These are phyloP conservation scores for Chitala chitala DNA, from an alignment of 2,113 vertebrate species.

Conservation along the genomic window DNA sequence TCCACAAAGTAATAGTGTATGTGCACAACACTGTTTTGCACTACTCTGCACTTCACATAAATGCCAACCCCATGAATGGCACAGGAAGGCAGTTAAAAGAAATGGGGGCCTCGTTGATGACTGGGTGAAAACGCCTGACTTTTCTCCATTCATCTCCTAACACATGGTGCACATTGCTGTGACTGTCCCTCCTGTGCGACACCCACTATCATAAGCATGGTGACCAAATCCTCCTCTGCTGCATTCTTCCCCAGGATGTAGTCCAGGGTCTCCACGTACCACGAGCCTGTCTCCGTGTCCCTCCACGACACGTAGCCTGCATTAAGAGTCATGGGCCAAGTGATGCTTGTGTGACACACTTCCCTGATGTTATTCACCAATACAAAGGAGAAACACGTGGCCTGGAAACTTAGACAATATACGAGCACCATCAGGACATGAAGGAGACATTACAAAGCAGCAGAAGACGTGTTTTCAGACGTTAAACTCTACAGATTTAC, in stretches of 20 bases:
- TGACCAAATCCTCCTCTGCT: constrained; percentile 61
- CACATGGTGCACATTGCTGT: no score
- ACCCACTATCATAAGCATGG: constrained; percentile 75
- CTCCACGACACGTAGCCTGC: constrained; percentile 91
- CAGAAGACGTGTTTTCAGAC: neutral
- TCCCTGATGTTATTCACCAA: no score
- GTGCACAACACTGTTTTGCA: no score
- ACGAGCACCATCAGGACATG: neutral
- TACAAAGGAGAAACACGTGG: neutral
- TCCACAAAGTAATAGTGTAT: no score
- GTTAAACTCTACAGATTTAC: no score
- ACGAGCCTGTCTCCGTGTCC: constrained; percentile 66
- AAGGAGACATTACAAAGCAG: neutral
- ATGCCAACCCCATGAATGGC: no score
- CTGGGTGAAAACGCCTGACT: no score
- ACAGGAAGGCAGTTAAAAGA: no score
- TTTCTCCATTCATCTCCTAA: no score
- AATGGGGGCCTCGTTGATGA: no score
- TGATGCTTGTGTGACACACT: no score
- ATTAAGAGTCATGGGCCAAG: neutral
- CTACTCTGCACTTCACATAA: no score
- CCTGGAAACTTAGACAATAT: neutral
- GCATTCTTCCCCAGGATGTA: constrained; percentile 63
- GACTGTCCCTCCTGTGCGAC: neutral
- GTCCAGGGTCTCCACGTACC: constrained; percentile 82